Conservation (phyloP, 2,113 vertebrate genomes). For the Numenius arquata region DNA sequence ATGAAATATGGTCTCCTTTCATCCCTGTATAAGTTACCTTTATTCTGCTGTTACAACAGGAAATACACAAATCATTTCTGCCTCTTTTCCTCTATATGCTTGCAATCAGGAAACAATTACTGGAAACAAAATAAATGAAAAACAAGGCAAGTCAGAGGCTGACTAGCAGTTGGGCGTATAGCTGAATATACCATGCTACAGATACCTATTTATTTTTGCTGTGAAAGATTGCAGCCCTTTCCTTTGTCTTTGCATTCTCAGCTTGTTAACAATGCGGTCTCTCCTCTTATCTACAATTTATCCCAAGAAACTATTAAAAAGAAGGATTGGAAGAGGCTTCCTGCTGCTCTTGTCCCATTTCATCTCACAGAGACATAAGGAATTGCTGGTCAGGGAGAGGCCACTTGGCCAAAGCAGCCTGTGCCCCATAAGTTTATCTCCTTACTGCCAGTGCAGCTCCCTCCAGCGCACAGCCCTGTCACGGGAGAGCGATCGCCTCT, state of each 20-base stretch:
- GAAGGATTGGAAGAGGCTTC: constrained; percentile 60
- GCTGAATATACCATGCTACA: background rate
- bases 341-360: constrained; percentile 68
- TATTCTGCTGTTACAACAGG: constrained; percentile 18
- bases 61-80: constrained; percentile 42
- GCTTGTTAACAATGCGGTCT: constrained; percentile 43
- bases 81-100: background rate
- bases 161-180: background rate
- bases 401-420: constrained; percentile 63
- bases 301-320: constrained; percentile 57
- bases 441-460: constrained; percentile 38
- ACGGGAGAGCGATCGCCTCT: constrained; percentile 65
- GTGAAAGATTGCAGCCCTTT: background rate
- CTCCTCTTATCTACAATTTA: constrained; percentile 67
- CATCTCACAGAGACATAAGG: constrained; percentile 62
- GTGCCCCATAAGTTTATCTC: constrained; percentile 39
- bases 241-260: constrained; percentile 54
- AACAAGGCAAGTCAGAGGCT: background rate
- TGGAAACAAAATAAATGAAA: background rate
- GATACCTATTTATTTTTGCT: constrained; percentile 43
- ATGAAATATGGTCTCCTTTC: constrained; percentile 46
- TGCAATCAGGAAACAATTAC: constrained; percentile 2
- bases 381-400: constrained; percentile 58
- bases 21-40: background rate
- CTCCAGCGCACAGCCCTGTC: constrained; percentile 59